Conservation (phyloP, 2,113 vertebrate species). For the Microtus oregoni region DNA sequence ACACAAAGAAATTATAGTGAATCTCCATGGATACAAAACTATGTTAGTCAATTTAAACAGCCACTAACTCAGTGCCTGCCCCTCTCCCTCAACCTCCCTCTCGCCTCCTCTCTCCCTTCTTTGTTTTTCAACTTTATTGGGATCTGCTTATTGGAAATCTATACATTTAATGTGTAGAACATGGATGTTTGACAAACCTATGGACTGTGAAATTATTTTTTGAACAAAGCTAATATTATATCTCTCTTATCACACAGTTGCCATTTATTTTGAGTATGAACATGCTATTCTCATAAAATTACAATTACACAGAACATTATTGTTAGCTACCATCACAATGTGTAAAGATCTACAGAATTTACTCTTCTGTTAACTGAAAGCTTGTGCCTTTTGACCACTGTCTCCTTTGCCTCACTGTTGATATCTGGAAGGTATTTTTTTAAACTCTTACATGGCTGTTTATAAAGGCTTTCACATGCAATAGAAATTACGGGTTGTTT, state of each 20-base stretch:
- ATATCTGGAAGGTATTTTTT: neutral
- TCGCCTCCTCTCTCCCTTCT: neutral
- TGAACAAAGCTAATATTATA: neutral
- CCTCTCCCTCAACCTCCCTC: too few species aligned
- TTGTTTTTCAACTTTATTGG: neutral
- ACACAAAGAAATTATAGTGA: too few species aligned
- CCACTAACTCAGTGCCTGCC: neutral
- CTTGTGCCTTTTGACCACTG: neutral
- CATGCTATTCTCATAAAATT: neutral
- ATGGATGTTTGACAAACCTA: neutral
- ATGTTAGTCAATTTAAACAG: neutral
- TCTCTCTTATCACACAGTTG: too few species aligned
- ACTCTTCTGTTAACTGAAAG: neutral
- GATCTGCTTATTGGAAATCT: neutral
- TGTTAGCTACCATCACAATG: neutral
- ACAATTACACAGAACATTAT: neutral
- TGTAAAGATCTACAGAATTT: neutral
- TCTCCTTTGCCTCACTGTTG: neutral
- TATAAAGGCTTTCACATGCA: too few species aligned
- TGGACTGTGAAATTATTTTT: neutral
- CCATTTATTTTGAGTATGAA: neutral
- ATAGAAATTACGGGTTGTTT: neutral
- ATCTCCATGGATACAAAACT: neutral
- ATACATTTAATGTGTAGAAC: neutral
- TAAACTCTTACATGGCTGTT: neutral